Evolutionary conservation across 2,113 vertebrate species (phyloP).

Genomic region (Bolborhynchus lineola): DNA sequence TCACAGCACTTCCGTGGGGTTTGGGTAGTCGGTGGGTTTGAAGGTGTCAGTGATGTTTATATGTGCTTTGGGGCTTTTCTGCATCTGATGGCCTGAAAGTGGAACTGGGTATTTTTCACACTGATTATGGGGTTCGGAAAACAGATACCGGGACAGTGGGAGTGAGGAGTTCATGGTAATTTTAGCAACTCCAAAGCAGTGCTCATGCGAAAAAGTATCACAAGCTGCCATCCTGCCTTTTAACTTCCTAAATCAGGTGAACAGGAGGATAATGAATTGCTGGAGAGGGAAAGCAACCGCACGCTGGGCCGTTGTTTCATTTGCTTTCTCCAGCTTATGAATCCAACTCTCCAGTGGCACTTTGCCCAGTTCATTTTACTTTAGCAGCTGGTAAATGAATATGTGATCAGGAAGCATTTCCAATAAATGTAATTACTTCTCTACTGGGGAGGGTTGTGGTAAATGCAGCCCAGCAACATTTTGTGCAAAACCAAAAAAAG

Average conservation of each 20-base stretch:
- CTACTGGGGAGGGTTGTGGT: background rate
- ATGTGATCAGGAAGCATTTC: constrained; percentile 31
- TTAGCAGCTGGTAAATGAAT: constrained; percentile 64
- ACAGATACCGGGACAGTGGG: background rate
- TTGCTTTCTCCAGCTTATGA: constrained; percentile 12
- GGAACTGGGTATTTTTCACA: background rate
- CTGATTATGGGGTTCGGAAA: background rate
- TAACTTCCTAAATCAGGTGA: constrained; percentile 24
- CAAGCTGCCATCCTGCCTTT: constrained; percentile 16
- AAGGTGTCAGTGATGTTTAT: background rate
- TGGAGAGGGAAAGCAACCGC: constrained; percentile 12
- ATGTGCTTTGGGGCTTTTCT: accelerated
- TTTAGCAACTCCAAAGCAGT: background rate
- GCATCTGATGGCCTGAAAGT: accelerated
- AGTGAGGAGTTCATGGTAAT: background rate
- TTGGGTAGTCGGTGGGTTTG: background rate
- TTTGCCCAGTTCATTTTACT: constrained; percentile 56
- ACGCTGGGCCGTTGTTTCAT: constrained; percentile 9
- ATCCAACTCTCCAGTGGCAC: constrained; percentile 37
- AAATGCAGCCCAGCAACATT: background rate
- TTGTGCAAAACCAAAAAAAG: background rate
- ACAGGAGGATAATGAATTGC: constrained; percentile 11
- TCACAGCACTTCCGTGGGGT: background rate
- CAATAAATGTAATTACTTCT: constrained; percentile 56
- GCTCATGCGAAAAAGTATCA: background rate